Base-by-base conservation (phyloP, 2,888 invertebrate genomes). In the Ceramica pisi region DNA sequence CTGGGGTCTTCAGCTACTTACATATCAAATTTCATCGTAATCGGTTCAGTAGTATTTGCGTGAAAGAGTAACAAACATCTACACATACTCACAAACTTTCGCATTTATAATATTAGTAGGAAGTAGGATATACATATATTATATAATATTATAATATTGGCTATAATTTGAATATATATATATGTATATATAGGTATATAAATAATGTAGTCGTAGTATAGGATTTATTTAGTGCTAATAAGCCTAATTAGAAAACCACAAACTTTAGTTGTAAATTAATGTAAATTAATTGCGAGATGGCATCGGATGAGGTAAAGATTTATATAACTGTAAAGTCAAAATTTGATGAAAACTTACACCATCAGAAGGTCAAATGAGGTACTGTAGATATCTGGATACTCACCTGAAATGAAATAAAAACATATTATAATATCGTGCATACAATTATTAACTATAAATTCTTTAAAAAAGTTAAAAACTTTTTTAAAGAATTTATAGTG, bases 331-430 rank as follows among this genome's bases (percentile, higher is more conserved):
- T 3, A 14, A 70, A 57, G 10, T 41, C 8, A 14, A 68, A 68
- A 44, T 35, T 14, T 55, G 0, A 14, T 31, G 0, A 41, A 31
- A 8, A 71, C 71, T 71, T 38, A 71, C 71, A n/a, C 1, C 2
- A 48, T 55, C 31, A 46, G 6, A 8, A 35, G 3, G 12, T 3
- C 6, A 48, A 48, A 48, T n/a, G 7, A 3, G 48, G n/a, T 48
- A n/a, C 7, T n/a, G 31, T 31, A 0, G n/a, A 4, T 48, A 46
- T 19, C 50, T 16, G n/a, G 38, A 41, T 38, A 68, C 68, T 63
- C 60, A 75, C 75, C 75, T 75, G 59, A 23, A 75, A 74, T 38
- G 12, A 31, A 0, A 12, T 16, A 63, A 31, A 59, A 14, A 4
- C 7, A 44, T 12, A 56, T 44, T 7, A 26, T 35, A 60, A 48